A percentile compares a stretch with the other conserved stretches of the same genome.
These are phyloP conservation scores for Urocynchramus pylzowi DNA, from an alignment of 2,113 vertebrate species.

Conservation along the genomic window DNA sequence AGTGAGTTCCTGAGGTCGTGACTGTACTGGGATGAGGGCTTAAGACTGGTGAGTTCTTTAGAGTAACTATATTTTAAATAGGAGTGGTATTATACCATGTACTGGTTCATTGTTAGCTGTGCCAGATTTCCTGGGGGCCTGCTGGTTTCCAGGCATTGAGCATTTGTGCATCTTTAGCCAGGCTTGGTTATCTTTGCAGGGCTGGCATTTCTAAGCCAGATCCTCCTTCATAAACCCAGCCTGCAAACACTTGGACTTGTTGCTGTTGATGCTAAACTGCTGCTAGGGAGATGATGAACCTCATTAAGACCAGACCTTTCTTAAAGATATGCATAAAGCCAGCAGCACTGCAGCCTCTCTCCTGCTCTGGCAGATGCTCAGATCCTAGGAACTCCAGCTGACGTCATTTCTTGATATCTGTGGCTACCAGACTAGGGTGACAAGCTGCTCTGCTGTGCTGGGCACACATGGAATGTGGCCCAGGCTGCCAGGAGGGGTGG, in stretches of 20 bases:
- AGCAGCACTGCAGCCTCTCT: background rate
- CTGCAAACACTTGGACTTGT: background rate
- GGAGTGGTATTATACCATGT: background rate
- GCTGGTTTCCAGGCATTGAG: background rate
- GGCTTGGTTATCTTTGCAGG: background rate
- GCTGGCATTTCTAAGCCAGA: background rate
- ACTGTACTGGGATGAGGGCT: background rate
- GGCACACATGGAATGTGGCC: background rate
- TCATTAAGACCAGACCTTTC: background rate
- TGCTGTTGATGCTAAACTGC: background rate
- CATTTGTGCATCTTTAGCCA: background rate
- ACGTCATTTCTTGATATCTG: background rate
- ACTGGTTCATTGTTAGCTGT: background rate
- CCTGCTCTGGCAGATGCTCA: background rate
- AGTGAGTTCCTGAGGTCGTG: background rate
- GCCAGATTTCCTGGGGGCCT: background rate
- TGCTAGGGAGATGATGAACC: background rate
- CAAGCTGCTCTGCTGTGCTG: background rate
- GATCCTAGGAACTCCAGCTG: background rate
- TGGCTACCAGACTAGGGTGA: background rate
- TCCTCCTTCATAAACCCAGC: background rate
- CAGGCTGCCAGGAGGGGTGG: background rate
- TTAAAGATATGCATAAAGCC: background rate
- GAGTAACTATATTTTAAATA: accelerated
- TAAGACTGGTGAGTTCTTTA: background rate